Base-by-base conservation (phyloP, 2,797 vertebrate genomes). In the Linurgus olivaceus region DNA sequence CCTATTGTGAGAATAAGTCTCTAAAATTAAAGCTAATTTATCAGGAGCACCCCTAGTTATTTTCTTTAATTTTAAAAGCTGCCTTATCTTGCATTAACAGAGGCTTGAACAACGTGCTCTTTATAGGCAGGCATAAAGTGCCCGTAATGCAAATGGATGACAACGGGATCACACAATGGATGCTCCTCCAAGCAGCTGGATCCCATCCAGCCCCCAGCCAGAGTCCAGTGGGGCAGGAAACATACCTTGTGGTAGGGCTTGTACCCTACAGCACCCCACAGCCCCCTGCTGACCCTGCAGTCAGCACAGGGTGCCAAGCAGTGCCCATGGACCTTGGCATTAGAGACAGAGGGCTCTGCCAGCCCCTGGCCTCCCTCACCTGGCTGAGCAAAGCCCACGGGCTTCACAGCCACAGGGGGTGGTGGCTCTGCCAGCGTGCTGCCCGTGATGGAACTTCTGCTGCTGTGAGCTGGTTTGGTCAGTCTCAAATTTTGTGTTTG, bases 381-480 rank as follows among this genome's bases (percentile, higher is more conserved):
- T 10, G 4, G 35, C 3, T 4, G 4, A 8, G 10, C 19, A 52
- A 80, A 84, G 23, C 29, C 63, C 11, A 0, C 4, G 37, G 33
- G 18, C 24, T 50, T 19, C 54, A 31, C 8, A 9, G 28, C n/a
- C 44, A 4, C 5, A 11, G 14, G 11, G 18, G 17, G 28, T 11
- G 26, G 37, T 3, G 7, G 48, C n/a, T 58, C 28, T 57, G 18
- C 42, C 5, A 4, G 18, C 0, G 0, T 10, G 10, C 3, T 57
- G 6, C 23, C 25, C 2, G 0, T 28, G n/a, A n/a, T 28, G 45
- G 35, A 38, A 28, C 1, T 5, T 31, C 19, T 20, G 7, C 1
- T 20, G 1, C 9, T 52, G 7, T 0, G 0, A 3, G 13, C 1
- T 66, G 35, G 13, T 54, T 70, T 62, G n/a, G 18, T n/a, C 16